These are phyloP conservation scores for Philaethria dido DNA, from an alignment of 2,888 invertebrate species.

Conservation along the genomic window DNA sequence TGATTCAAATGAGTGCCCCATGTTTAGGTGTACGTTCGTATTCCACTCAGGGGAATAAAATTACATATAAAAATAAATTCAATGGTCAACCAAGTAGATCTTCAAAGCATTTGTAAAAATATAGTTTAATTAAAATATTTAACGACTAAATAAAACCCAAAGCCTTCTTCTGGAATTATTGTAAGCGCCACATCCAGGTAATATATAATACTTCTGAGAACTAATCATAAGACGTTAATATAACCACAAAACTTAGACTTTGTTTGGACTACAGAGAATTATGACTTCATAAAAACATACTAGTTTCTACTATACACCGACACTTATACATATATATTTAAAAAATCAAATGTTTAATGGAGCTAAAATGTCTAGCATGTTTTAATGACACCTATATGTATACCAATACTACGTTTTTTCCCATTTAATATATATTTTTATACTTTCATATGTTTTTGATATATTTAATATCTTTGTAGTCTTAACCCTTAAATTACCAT, in stretches of 20 bases:
- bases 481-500: not conserved
- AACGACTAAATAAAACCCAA: not conserved
- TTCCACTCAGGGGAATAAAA: no score
- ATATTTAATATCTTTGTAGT: not conserved
- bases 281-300: conserved; percentile 23
- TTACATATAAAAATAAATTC: no score
- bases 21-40: no score
- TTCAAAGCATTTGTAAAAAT: not conserved
- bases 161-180: not conserved
- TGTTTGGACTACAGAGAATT: conserved; percentile 33
- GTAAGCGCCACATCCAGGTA: not conserved
- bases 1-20: not conserved
- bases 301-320: not conserved
- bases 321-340: conserved; percentile 6
- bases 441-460: not conserved
- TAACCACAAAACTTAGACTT: conserved; percentile 19
- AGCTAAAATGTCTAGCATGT: conserved; percentile 8
- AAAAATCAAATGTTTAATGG: not conserved
- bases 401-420: not conserved
- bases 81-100: no score
- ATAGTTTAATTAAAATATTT: not conserved
- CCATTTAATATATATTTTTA: no score
- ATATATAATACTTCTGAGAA: conserved; percentile 30
- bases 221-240: not conserved
- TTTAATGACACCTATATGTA: not conserved